Base-by-base conservation (phyloP, 2,113 vertebrate genomes). In the Cavia aperea region DNA sequence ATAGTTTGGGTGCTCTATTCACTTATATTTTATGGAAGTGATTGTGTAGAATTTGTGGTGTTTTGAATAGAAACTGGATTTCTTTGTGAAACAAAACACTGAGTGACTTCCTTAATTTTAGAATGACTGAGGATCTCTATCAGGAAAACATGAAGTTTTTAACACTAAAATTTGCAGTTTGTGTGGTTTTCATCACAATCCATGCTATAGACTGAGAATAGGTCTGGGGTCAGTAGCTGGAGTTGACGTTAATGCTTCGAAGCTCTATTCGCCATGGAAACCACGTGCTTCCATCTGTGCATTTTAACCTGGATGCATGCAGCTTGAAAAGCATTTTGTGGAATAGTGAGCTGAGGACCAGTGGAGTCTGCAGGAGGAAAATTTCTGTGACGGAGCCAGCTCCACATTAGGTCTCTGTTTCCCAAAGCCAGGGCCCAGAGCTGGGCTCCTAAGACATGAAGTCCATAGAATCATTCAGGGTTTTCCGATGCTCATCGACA, bases 221-320 rank as follows among this genome's bases (percentile, higher is more conserved):
- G 10, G 24, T 19, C 1, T 10, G 7, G 15, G 7, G 4, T 43
- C 26, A n/a, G 1, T 65, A 2, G 21, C 11, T 49, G 3, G 46
- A 15, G 4, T 33, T 89, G 49, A 31, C 39, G 33, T 33, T 63
- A 36, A 31, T 68, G 26, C n/a, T 63, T 73, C 0, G 43, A 36
- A 60, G 56, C 39, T 7, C 10, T 10, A 26, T 23, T 82, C 39
- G 60, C 36, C 14, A 23, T 26, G 39, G 81, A 63, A 90, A n/a
- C 81, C 39, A 24, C 3, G 31, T 21, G 19, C 4, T 36, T 63
- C 46, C 1, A 4, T 54, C 0, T 46, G 1, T 49, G 54, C 49
- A 51, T 13, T 78, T 49, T 16, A 72, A 29, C 9, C 9, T n/a
- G 1, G 3, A 29, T 39, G 13, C 2, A 15, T 63, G 0, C 19